Percentiles rank a stretch among this genome's conserved stretches.
These are phyloP conservation scores for Microcebus tavaratra DNA, from an alignment of 2,113 vertebrate genomes.

Conservation along the genomic window DNA sequence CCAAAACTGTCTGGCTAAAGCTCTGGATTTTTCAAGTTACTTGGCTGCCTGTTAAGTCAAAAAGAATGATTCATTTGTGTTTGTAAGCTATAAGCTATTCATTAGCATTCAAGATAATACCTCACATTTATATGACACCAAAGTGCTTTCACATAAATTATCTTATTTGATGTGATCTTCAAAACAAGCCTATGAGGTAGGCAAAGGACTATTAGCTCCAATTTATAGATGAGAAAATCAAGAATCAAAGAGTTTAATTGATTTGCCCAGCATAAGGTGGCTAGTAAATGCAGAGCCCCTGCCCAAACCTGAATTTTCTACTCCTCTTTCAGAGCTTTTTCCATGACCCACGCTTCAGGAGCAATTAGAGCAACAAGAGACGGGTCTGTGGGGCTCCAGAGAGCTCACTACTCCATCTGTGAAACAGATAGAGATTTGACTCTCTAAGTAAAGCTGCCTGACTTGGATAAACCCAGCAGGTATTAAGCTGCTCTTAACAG, in stretches of 20 bases:
- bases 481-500: not conserved
- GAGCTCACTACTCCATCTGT: not conserved
- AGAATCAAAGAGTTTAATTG: slow-evolving; percentile 64
- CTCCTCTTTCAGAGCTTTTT: not conserved
- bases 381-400: not conserved
- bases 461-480: not conserved
- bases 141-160: slow-evolving; percentile 73
- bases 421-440: not conserved
- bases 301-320: slow-evolving; percentile 12
- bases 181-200: slow-evolving; percentile 62
- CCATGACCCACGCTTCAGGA: not conserved
- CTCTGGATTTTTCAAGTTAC: slow-evolving; percentile 51
- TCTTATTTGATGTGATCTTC: slow-evolving; percentile 73
- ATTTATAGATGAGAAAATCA: slow-evolving; percentile 68
- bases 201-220: slow-evolving; percentile 57
- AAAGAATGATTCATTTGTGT: slow-evolving; percentile 60
- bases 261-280: slow-evolving; percentile 47
- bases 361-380: not conserved
- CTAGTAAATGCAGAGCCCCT: slow-evolving; percentile 43
- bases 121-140: slow-evolving; percentile 59
- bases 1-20: not conserved
- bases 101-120: slow-evolving; percentile 64
- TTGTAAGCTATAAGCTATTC: slow-evolving; percentile 50
- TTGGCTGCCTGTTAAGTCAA: slow-evolving; percentile 41
- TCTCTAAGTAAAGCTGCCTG: not conserved